A percentile compares a stretch with the other conserved stretches of the same genome.
Evolutionary conservation across 2,113 vertebrate species (phyloP).

Genomic region (Hydrochoerus hydrochaeris): DNA sequence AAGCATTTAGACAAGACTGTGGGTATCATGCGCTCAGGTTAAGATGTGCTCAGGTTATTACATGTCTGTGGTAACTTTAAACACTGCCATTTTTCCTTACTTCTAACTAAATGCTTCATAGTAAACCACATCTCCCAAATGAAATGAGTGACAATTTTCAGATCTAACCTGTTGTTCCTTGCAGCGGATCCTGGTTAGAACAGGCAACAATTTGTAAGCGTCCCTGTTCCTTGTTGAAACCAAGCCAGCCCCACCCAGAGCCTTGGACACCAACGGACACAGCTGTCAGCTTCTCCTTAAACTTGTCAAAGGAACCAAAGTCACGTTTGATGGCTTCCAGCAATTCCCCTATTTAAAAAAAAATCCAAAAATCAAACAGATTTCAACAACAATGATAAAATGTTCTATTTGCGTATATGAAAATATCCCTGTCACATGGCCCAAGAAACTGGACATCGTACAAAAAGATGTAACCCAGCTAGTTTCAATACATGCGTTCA

Average conservation of each 20-base stretch:
- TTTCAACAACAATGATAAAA: not conserved
- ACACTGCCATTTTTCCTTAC: not conserved
- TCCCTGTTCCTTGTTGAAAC: slow-evolving; percentile 92
- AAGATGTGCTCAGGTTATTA: not conserved
- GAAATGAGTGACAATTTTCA: not conserved
- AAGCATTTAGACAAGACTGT: not conserved
- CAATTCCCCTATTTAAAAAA: slow-evolving; percentile 90
- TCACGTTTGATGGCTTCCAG: slow-evolving; percentile 95
- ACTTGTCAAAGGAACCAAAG: slow-evolving; percentile 95
- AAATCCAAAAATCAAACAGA: not conserved
- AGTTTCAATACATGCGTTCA: not conserved
- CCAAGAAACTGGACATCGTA: not conserved
- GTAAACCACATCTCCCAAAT: not conserved
- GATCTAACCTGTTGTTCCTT: slow-evolving; percentile 95
- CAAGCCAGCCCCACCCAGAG: slow-evolving; percentile 98
- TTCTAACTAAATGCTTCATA: not conserved
- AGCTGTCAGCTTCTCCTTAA: slow-evolving; percentile 95
- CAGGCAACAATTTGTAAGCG: slow-evolving; percentile 92
- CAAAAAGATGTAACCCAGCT: not conserved
- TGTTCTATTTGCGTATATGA: not conserved
- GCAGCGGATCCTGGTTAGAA: slow-evolving; percentile 96
- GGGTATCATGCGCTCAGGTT: not conserved
- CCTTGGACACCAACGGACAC: slow-evolving; percentile 95
- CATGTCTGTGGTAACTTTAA: not conserved
- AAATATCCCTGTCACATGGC: not conserved